phyloP scores from a whole-genome alignment of 2,797 vertebrate genomes.

The Gobio occitaniae region DNA sequence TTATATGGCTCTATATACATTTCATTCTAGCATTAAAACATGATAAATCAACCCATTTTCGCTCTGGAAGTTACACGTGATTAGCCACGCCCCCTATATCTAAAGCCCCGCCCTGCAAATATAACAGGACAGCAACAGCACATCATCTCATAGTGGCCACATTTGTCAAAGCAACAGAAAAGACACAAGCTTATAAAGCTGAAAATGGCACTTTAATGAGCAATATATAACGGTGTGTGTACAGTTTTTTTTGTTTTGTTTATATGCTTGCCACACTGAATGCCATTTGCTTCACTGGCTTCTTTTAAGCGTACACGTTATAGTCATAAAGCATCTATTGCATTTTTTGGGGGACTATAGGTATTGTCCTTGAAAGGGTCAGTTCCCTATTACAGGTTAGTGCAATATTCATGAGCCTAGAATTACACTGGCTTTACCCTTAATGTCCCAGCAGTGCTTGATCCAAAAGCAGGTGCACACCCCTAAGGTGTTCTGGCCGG shows the following conservation, averaged over 20 bases:
- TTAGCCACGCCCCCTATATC: neutral
- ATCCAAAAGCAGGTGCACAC: neutral
- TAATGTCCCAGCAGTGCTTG: neutral
- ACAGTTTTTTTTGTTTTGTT: neutral
- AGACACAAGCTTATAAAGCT: too few species aligned
- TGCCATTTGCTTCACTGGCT: neutral
- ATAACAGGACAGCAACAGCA: neutral
- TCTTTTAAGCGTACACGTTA: neutral
- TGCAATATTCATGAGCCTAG: neutral
- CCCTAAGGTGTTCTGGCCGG: neutral
- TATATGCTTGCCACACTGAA: neutral
- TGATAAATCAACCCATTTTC: neutral
- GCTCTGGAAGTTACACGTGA: neutral
- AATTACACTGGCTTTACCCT: neutral
- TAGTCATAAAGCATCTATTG: neutral
- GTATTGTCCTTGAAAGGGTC: neutral
- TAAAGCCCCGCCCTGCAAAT: neutral
- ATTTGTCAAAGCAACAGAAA: neutral
- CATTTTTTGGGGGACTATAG: neutral
- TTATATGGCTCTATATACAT: slow-evolving; percentile 4
- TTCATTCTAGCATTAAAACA: slow-evolving; percentile 12
- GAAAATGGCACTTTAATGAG: neutral
- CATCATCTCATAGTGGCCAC: neutral
- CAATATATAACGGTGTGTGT: neutral
- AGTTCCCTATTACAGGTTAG: neutral